Conservation (phyloP, 1,140 invertebrate genomes). For the Drosophila serrata region DNA sequence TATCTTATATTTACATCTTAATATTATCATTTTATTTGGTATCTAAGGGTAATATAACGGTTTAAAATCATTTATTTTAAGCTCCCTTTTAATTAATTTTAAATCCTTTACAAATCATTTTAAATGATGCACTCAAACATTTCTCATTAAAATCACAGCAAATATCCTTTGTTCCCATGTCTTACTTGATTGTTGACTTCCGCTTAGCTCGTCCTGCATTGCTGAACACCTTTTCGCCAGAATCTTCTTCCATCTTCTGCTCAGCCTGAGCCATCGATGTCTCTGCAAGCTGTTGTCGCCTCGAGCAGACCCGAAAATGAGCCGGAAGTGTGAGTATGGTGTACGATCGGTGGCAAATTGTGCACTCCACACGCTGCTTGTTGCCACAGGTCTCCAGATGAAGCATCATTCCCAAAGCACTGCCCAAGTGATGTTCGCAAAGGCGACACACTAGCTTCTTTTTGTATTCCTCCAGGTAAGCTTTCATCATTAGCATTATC, state of each 20-base stretch:
- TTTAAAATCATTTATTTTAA: no score
- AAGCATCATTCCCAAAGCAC: conserved; percentile 59
- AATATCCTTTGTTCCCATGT: not conserved
- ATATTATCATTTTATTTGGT: not conserved
- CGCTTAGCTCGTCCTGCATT: conserved; percentile 71
- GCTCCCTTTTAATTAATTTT: not conserved
- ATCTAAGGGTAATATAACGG: not conserved
- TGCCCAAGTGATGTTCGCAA: conserved; percentile 51
- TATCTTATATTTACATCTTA: not conserved
- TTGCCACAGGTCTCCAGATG: conserved; percentile 70
- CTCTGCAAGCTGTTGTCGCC: not conserved
- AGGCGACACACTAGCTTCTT: conserved; percentile 60
- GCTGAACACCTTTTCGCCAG: conserved; percentile 40
- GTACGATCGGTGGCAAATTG: conserved; percentile 51
- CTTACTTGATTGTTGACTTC: conserved; percentile 68
- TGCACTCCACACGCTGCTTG: conserved; percentile 50
- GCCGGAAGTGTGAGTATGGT: conserved; percentile 12
- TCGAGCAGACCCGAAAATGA: conserved; percentile 51
- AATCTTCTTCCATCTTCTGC: not conserved
- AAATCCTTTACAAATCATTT: not conserved
- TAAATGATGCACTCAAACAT: not conserved
- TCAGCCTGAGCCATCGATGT: not conserved
- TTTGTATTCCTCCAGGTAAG: conserved; percentile 19
- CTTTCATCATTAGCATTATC: conserved; percentile 44
- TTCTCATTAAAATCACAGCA: not conserved